phyloP scores from a whole-genome alignment of 2,888 invertebrate species.

The Pharmacophagus antenor region DNA sequence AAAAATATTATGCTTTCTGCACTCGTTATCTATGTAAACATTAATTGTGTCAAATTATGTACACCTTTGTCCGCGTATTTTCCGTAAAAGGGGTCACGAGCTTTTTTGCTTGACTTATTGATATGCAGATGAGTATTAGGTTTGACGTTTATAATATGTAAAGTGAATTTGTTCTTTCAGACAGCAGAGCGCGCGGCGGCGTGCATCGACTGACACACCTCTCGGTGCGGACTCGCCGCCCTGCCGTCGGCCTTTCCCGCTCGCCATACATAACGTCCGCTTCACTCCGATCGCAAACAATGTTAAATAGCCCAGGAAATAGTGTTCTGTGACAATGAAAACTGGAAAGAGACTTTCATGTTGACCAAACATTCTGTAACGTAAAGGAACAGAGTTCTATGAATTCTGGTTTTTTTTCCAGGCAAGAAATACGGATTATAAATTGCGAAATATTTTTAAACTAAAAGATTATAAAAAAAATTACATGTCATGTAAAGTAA shows the following conservation, averaged over 20 bases:
- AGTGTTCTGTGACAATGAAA: background rate
- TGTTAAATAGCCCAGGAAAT: background rate
- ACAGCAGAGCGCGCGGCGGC: conserved; percentile 41
- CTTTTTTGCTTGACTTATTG: no score
- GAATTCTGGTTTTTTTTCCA: background rate
- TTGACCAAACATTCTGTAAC: background rate
- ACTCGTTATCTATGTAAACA: no score
- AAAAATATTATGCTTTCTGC: no score
- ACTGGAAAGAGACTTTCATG: background rate
- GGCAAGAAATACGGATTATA: background rate
- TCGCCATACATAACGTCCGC: conserved; percentile 64
- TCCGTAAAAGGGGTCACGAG: no score
- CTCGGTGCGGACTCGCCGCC: conserved; percentile 40
- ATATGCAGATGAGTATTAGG: no score
- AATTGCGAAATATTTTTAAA: background rate
- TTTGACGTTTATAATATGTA: background rate
- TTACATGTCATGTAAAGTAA: background rate
- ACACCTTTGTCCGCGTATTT: no score
- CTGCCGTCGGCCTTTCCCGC: conserved; percentile 69
- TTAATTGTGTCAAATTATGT: no score
- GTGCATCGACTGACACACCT: conserved; percentile 46
- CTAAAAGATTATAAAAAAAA: background rate
- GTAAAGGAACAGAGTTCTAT: background rate
- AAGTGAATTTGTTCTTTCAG: conserved; percentile 30
- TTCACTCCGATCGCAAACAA: conserved; percentile 41